Evolutionary conservation across 2,888 invertebrate species (phyloP).

Genomic region (Machimus rusticus): DNA sequence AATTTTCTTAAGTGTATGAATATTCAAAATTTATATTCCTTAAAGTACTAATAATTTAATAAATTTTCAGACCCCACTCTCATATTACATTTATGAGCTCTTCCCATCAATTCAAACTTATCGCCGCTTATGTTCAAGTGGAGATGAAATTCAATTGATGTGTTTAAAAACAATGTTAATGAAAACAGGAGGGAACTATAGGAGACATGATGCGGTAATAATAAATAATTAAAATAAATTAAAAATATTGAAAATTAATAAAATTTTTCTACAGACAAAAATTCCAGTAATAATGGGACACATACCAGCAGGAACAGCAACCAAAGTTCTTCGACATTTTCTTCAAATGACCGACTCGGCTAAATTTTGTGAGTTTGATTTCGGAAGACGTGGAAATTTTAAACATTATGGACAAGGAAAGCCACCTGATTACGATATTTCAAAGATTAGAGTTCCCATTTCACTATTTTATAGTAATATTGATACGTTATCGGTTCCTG

Average conservation of each 20-base stretch:
- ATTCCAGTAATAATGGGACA: not conserved
- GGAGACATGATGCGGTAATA: not conserved
- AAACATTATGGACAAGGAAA: constrained; percentile 65
- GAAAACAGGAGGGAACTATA: not conserved
- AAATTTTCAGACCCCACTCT: not conserved
- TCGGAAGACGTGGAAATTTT: constrained; percentile 30
- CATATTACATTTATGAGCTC: not conserved
- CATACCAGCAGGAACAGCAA: not conserved
- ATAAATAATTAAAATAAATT: not conserved
- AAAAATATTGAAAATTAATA: not conserved
- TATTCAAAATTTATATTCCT: not conserved
- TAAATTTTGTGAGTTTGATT: not conserved
- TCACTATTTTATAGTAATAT: constrained; percentile 67
- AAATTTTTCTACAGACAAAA: not conserved
- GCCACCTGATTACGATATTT: constrained; percentile 67
- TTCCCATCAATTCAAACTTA: not conserved
- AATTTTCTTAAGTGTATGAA: not conserved
- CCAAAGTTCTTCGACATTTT: not conserved
- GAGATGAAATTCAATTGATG: not conserved
- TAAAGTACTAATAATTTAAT: not conserved
- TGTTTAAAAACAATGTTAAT: not conserved
- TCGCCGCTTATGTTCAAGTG: not conserved
- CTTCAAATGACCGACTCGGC: not conserved
- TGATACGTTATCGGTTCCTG: not conserved
- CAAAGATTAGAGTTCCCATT: constrained; percentile 65